A percentile compares a stretch with the other conserved stretches of the same genome.
Evolutionary conservation across 2,888 invertebrate species (phyloP).

Genomic region (Polymixis flavicincta): DNA sequence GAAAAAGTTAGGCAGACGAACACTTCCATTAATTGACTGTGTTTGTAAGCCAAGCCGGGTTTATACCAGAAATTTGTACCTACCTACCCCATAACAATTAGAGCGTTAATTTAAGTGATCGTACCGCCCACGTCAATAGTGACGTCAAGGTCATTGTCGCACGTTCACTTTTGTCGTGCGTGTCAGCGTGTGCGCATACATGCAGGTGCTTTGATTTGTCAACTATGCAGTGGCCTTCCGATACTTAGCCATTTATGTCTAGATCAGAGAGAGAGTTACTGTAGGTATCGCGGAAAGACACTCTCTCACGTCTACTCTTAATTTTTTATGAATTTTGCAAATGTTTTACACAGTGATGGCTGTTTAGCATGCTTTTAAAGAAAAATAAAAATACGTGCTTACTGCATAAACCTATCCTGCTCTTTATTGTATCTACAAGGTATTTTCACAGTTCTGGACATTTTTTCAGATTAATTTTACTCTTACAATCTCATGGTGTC

Average conservation of each 20-base stretch:
- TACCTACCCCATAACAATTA: slow-evolving; percentile 25
- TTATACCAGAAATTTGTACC: background rate
- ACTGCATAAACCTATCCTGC: too few relatives aligned
- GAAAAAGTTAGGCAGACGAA: background rate
- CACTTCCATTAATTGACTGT: background rate
- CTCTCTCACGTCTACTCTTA: background rate
- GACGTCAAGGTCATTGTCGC: slow-evolving; percentile 58
- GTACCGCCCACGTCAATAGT: slow-evolving; percentile 45
- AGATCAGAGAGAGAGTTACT: background rate
- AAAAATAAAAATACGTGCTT: too few relatives aligned
- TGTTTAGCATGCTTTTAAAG: background rate
- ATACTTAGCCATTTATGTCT: slow-evolving; percentile 13
- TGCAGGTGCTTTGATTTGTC: slow-evolving; percentile 57
- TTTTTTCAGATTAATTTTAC: background rate
- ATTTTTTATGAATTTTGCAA: background rate
- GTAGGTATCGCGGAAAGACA: background rate
- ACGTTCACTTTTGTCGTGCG: slow-evolving; percentile 61
- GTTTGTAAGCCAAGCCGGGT: background rate
- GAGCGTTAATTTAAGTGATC: slow-evolving; percentile 47
- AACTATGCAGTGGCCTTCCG: slow-evolving; percentile 37
- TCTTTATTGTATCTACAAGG: background rate
- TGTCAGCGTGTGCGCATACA: slow-evolving; percentile 44
- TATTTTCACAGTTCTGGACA: too few relatives aligned
- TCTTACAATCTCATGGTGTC: background rate
- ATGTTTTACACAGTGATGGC: background rate